Percentiles rank a stretch among this genome's conserved stretches.
phyloP scores from a whole-genome alignment of 2,888 invertebrate genomes.

The Lumbricus terrestris region DNA sequence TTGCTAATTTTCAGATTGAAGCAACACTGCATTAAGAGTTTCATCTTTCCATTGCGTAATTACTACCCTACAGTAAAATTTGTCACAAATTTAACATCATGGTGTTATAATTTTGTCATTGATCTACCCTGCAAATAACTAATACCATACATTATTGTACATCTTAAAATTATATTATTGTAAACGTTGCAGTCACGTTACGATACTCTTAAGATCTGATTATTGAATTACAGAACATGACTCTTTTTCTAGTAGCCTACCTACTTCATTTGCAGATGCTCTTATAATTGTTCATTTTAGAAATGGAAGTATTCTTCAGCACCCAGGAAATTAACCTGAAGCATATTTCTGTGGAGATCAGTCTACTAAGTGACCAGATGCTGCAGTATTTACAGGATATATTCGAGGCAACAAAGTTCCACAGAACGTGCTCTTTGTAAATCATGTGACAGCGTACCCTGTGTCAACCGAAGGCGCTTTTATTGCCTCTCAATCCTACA shows the following conservation, averaged over 20 bases:
- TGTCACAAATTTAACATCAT: background rate
- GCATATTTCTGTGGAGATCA: background rate
- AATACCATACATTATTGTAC: background rate
- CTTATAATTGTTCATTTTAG: background rate
- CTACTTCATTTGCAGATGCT: background rate
- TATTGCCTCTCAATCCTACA: background rate
- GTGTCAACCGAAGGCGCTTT: background rate
- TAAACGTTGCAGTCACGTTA: background rate
- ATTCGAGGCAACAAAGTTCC: background rate
- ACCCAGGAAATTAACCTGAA: background rate
- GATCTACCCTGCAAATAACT: background rate
- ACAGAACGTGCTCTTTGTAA: constrained; percentile 5
- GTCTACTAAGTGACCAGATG: background rate
- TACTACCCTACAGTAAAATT: background rate
- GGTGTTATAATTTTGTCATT: background rate
- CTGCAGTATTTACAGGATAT: constrained; percentile 8
- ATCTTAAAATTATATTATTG: background rate
- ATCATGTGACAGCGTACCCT: background rate
- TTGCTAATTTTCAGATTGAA: background rate
- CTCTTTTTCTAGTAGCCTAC: background rate
- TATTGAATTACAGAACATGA: background rate
- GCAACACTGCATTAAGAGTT: background rate
- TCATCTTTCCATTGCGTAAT: background rate
- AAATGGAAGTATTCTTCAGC: background rate
- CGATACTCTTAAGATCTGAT: background rate